Conservation (phyloP, 2,888 invertebrate genomes). For the Pterostichus niger region DNA sequence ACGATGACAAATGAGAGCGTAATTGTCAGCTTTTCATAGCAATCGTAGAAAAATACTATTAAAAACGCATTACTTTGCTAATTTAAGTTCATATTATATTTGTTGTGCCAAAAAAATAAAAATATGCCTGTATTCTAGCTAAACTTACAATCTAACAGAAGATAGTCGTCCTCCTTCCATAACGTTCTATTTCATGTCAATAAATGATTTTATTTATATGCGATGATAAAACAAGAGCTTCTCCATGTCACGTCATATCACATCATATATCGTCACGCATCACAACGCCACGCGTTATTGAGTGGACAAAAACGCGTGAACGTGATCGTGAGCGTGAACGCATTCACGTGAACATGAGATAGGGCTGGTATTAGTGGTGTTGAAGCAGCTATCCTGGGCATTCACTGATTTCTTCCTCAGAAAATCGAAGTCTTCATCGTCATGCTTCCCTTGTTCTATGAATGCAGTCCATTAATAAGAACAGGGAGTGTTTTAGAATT, state of each 20-base stretch:
- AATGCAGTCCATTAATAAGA: not conserved
- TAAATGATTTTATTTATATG: not conserved
- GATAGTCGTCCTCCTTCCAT: too few relatives aligned
- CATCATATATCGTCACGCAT: not conserved
- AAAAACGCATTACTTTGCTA: too few relatives aligned
- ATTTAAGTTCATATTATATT: too few relatives aligned
- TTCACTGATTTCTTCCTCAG: not conserved
- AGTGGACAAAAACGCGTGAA: conserved; percentile 2
- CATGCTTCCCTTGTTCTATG: not conserved
- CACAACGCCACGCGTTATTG: not conserved
- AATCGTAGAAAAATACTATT: too few relatives aligned
- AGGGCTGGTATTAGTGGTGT: not conserved
- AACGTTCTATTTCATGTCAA: too few relatives aligned
- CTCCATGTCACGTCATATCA: not conserved
- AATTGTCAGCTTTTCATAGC: too few relatives aligned
- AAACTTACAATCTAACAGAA: too few relatives aligned
- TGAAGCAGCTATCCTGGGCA: not conserved
- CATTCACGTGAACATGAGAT: conserved; percentile 1
- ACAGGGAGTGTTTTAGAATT: too few relatives aligned
- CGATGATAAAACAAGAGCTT: not conserved
- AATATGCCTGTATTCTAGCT: too few relatives aligned
- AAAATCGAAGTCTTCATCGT: not conserved
- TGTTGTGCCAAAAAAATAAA: too few relatives aligned
- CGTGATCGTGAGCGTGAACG: conserved; percentile 3
- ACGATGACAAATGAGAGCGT: too few relatives aligned